Evolutionary conservation across 2,113 vertebrate species (phyloP).

Genomic region (Elephas maximus): DNA sequence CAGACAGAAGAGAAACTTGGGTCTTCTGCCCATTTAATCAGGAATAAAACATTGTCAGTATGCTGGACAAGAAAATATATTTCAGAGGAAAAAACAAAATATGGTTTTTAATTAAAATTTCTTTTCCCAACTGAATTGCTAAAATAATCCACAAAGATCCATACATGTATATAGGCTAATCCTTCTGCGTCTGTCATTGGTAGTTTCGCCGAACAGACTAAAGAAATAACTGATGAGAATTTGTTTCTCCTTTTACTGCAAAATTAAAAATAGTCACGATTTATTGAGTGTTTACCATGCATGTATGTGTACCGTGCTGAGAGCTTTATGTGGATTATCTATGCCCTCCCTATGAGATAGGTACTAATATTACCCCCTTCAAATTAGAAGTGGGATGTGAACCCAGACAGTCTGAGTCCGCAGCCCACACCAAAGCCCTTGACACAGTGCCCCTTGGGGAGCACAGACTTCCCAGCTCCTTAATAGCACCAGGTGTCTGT

Average conservation of each 20-base stretch:
- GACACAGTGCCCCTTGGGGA: no score
- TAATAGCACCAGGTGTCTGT: no score
- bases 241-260: not conserved
- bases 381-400: no score
- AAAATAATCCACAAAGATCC: not conserved
- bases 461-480: no score
- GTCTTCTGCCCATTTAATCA: not conserved
- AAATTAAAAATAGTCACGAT: not conserved
- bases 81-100: not conserved
- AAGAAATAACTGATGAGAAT: not conserved
- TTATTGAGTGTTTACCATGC: not conserved
- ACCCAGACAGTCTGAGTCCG: no score
- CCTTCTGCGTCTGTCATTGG: not conserved
- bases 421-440: no score
- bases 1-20: not conserved
- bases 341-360: accelerated
- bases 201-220: not conserved
- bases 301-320: not conserved
- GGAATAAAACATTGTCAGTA: not conserved
- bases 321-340: not conserved
- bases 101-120: not conserved
- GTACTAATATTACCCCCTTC: accelerated
- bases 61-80: not conserved
- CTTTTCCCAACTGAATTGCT: not conserved
- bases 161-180: not conserved